phyloP scores from a whole-genome alignment of 2,113 vertebrate species.

The Ursus arctos region DNA sequence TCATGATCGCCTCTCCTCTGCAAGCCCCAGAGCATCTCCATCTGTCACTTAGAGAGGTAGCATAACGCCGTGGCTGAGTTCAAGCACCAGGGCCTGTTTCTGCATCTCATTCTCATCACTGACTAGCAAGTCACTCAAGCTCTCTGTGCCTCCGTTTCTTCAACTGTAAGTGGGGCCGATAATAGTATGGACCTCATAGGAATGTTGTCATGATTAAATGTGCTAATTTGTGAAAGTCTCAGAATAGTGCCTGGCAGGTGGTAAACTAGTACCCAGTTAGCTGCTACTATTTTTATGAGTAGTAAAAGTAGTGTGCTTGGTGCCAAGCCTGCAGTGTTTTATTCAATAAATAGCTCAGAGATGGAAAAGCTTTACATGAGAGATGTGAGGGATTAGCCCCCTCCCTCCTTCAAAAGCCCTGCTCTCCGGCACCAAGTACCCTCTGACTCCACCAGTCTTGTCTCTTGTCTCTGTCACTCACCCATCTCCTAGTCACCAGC shows the following conservation, averaged over 20 bases:
- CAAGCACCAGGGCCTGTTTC: not conserved
- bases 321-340: not conserved
- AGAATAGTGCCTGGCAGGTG: not conserved
- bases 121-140: not conserved
- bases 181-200: not conserved
- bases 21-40: not conserved
- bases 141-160: not conserved
- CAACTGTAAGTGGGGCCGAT: not conserved
- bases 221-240: not conserved
- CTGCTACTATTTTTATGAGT: not conserved
- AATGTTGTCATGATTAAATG: not conserved
- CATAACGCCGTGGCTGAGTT: not conserved
- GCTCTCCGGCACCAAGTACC: not conserved
- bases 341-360: not conserved
- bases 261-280: not conserved
- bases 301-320: not conserved
- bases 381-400: not conserved
- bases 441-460: not conserved
- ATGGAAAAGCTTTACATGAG: not conserved
- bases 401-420: not conserved
- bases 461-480: not conserved
- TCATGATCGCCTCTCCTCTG: not conserved
- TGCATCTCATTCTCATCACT: not conserved
- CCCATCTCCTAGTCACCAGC: not conserved
- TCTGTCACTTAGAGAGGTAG: not conserved